Evolutionary conservation across 2,797 vertebrate species (phyloP).

Genomic region (Amblyopsis hoosieri): DNA sequence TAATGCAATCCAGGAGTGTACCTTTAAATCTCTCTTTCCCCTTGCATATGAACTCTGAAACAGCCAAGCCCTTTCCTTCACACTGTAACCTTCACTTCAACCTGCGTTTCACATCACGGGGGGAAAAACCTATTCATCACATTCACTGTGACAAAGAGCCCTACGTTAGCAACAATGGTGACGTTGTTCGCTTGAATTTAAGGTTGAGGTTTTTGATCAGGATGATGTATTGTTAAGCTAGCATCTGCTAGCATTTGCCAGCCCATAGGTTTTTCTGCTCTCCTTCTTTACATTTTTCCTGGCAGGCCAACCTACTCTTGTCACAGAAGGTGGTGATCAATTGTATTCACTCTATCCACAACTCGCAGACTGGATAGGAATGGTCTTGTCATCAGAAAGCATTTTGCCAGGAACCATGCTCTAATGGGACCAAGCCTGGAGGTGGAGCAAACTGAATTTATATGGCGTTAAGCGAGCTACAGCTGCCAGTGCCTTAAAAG

Average conservation of each 20-base stretch:
- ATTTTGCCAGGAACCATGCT: slow-evolving; percentile 54
- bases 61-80: slow-evolving; percentile 5
- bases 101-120: slow-evolving; percentile 29
- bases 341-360: slow-evolving; percentile 53
- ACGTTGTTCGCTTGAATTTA: slow-evolving; percentile 33
- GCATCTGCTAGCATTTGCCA: slow-evolving; percentile 7
- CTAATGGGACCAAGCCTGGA: slow-evolving; percentile 38
- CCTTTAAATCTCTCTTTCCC: neutral
- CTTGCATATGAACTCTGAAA: slow-evolving; percentile 17
- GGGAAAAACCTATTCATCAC: slow-evolving; percentile 25
- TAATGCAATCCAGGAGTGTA: slow-evolving; percentile 6
- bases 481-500: slow-evolving; percentile 65
- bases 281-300: slow-evolving; percentile 33
- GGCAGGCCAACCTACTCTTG: slow-evolving; percentile 38
- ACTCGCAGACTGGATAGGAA: slow-evolving; percentile 44
- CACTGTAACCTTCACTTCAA: slow-evolving; percentile 7
- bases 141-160: slow-evolving; percentile 20
- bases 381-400: slow-evolving; percentile 64
- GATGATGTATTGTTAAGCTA: slow-evolving; percentile 32
- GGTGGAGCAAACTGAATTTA: slow-evolving; percentile 45
- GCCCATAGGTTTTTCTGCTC: slow-evolving; percentile 18
- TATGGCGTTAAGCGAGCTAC: slow-evolving; percentile 35
- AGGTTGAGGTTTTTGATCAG: slow-evolving; percentile 23
- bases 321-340: slow-evolving; percentile 61
- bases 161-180: slow-evolving; percentile 17